Percentiles rank a stretch among this genome's conserved stretches.
Evolutionary conservation across 2,113 vertebrate species (phyloP).

Genomic region (Hydropotes inermis): DNA sequence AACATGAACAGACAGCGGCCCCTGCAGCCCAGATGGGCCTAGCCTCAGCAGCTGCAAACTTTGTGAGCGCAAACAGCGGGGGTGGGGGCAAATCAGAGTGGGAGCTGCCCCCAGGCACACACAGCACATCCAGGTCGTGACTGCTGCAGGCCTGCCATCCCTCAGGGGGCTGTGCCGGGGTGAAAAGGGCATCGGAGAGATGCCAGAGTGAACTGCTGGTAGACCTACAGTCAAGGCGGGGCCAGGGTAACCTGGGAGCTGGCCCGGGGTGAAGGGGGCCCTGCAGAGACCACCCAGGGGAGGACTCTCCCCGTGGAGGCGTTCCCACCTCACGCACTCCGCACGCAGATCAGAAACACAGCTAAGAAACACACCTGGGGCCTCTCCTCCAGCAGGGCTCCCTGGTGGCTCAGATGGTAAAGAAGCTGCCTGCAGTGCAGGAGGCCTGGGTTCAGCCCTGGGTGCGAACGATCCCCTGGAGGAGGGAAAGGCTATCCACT

Average conservation of each 20-base stretch:
- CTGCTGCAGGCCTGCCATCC: background rate
- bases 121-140: background rate
- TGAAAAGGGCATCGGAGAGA: background rate
- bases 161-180: fast-evolving
- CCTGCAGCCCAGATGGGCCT: background rate
- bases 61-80: background rate
- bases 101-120: background rate
- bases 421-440: fast-evolving
- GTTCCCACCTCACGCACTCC: background rate
- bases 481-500: background rate
- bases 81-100: background rate
- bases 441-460: background rate
- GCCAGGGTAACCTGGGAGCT: background rate
- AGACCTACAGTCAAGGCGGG: background rate
- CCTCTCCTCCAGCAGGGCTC: no score
- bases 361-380: background rate
- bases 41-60: background rate
- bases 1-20: background rate
- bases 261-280: background rate
- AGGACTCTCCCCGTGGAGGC: background rate
- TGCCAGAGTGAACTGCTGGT: background rate
- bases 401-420: background rate
- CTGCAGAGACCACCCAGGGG: background rate
- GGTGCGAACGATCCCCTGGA: background rate
- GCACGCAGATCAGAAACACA: background rate